Conservation (phyloP, 2,888 invertebrate genomes). For the Heliothis peltigera region DNA sequence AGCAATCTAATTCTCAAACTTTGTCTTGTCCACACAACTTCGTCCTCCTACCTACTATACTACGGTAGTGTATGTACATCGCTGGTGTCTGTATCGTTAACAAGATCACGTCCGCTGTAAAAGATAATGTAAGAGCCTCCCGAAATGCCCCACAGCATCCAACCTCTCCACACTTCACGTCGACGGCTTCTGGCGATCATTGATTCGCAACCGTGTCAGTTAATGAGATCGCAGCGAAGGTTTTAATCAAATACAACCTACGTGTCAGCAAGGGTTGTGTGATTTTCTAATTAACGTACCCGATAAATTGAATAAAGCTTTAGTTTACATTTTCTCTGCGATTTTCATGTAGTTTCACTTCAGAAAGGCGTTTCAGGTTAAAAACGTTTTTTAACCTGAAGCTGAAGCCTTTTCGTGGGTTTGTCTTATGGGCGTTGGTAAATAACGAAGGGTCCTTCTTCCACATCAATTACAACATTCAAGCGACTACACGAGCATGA, state of each 20-base stretch:
- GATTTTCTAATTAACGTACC: background rate
- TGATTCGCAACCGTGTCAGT: conserved; percentile 42
- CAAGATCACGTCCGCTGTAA: conserved; percentile 20
- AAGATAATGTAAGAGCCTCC: conserved; percentile 35
- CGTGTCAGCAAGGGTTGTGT: background rate
- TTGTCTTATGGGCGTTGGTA: background rate
- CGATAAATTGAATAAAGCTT: conserved; percentile 2
- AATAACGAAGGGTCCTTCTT: background rate
- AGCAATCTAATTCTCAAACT: conserved; percentile 41
- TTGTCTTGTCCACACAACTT: conserved; percentile 20
- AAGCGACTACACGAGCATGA: conserved; percentile 21
- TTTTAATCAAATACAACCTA: conserved; percentile 29
- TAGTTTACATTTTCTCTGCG: background rate
- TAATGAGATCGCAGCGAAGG: conserved; percentile 32
- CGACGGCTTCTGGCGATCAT: conserved; percentile 41
- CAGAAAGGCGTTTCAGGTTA: conserved; percentile 45
- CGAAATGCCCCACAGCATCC: conserved; percentile 29
- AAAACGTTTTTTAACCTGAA: too few relatives aligned
- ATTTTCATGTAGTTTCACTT: conserved; percentile 8
- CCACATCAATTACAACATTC: conserved; percentile 28
- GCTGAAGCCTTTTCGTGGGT: background rate
- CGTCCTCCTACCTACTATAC: conserved; percentile 6
- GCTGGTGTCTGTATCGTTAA: conserved; percentile 35
- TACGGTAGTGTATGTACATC: conserved; percentile 9
- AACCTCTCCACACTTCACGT: conserved; percentile 31